These are phyloP conservation scores for Dynastes grantii DNA, from an alignment of 2,888 invertebrate genomes.

Conservation along the genomic window DNA sequence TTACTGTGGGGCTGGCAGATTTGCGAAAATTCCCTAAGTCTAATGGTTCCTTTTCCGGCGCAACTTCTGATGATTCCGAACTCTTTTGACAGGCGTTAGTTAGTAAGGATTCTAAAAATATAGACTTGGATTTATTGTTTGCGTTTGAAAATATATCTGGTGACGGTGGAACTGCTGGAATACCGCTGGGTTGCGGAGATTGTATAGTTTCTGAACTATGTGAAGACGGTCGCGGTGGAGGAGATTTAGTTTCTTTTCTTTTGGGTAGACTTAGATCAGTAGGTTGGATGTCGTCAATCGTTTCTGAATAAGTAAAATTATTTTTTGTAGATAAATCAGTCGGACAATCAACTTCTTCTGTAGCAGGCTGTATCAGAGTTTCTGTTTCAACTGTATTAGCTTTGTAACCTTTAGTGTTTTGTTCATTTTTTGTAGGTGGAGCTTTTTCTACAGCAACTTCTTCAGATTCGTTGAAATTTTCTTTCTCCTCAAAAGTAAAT, in stretches of 20 bases:
- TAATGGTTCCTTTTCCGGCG: constrained; percentile 77
- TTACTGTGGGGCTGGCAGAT: constrained; percentile 81
- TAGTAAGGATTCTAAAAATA: constrained; percentile 77
- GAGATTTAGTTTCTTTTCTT: constrained; percentile 68
- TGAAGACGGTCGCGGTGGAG: constrained; percentile 75
- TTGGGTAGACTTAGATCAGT: constrained; percentile 77
- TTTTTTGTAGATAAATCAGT: constrained; percentile 62
- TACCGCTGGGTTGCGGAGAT: constrained; percentile 82
- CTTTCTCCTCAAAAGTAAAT: constrained; percentile 39
- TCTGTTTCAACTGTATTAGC: neutral
- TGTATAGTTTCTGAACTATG: constrained; percentile 82
- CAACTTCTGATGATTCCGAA: constrained; percentile 61
- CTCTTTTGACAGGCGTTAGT: constrained; percentile 61
- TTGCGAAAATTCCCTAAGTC: constrained; percentile 80
- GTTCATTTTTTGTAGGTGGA: constrained; percentile 19
- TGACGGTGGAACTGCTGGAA: constrained; percentile 80
- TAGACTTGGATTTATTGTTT: constrained; percentile 67
- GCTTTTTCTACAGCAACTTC: constrained; percentile 48
- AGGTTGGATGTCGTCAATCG: constrained; percentile 71
- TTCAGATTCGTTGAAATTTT: constrained; percentile 46
- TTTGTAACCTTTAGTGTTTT: constrained; percentile 23
- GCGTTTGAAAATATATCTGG: constrained; percentile 76
- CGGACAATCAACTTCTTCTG: constrained; percentile 42
- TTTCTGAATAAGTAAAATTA: constrained; percentile 59
- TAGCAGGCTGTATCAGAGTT: constrained; percentile 30